Evolutionary conservation across 2,113 vertebrate genomes (phyloP).

Genomic region (Probosciger aterrimus): DNA sequence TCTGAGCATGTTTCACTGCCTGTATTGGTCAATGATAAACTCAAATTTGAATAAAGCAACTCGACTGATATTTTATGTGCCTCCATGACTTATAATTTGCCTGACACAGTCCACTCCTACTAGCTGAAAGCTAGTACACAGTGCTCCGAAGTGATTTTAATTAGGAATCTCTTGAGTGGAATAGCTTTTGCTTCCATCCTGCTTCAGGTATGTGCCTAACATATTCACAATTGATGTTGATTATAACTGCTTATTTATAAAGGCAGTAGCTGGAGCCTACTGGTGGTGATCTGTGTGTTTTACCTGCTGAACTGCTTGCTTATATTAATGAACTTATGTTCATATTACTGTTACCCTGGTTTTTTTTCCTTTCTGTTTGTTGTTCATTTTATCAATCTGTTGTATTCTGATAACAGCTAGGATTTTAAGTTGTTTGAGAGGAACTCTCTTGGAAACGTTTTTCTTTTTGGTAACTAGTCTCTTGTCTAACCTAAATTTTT

Average conservation of each 20-base stretch:
- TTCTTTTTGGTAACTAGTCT: not conserved
- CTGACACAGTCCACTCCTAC: not conserved
- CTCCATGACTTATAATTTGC: not conserved
- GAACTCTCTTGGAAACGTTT: not conserved
- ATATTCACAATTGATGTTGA: fast-evolving
- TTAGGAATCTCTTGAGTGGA: not conserved
- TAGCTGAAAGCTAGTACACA: not conserved
- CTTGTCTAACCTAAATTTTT: not conserved
- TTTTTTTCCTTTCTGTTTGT: not conserved
- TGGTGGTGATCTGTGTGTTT: not conserved
- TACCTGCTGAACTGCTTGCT: not conserved
- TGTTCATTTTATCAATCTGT: not conserved
- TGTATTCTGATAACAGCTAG: not conserved
- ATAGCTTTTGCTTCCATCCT: not conserved
- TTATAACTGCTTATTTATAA: not conserved
- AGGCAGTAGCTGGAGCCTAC: not conserved
- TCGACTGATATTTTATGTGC: not conserved
- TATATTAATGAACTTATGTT: not conserved
- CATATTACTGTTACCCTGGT: not conserved
- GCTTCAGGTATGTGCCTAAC: not conserved
- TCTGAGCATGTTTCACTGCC: not conserved
- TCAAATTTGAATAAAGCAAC: not conserved
- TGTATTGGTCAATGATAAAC: conserved; percentile 8
- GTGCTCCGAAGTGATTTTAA: not conserved
- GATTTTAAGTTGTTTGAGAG: not conserved